Evolutionary conservation across 2,113 vertebrate species (phyloP), one percentile per base, ranked within the genome.

Genomic region (Bubo blakistoni): DNA sequence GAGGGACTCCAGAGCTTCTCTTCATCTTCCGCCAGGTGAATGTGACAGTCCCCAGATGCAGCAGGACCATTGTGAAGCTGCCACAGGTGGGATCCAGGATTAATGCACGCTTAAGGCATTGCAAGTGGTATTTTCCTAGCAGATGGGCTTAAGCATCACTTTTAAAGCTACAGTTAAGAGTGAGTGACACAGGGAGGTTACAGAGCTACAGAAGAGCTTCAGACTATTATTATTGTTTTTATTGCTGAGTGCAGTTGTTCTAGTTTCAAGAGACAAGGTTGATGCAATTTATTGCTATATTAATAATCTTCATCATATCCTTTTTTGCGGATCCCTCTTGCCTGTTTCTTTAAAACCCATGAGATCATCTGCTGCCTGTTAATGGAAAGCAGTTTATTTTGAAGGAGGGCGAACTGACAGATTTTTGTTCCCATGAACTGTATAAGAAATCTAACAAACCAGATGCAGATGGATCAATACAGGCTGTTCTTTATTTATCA

Each of bases 361-460:
- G 87, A 96, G 94, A 81, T 94, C 86, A 90, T 89, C 84, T 51
- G 7, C 78, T 90, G 81, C 66, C 42, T 63, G 62, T 73, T 97
- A 96, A 96, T 91, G 84, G 94, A 69, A 96, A 91, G 95, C 80
- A 96, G 88, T 94, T 97, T 89, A 81, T 96, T 91, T 93, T 89
- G 81, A 84, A 91, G 73, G 88, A 93, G 40, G 44, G 91, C 2
- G 20, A 94, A 78, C 44, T 91, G 95, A 91, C 62, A 91, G 73
- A 91, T 91, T 97, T 96, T 95, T 89, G 46, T 94, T 97, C 78
- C 67, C 71, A 58, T 91, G 94, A 93, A 89, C 92, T 84, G 46
- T 92, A 59, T 88, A 85, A 90, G 87, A 94, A 91, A 91, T 95
- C 74, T 89, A 91, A 70, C 77, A 94, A 90, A 94, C 62, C 47